phyloP scores from a whole-genome alignment of 1,140 invertebrate genomes.

The Ceratitis capitata region DNA sequence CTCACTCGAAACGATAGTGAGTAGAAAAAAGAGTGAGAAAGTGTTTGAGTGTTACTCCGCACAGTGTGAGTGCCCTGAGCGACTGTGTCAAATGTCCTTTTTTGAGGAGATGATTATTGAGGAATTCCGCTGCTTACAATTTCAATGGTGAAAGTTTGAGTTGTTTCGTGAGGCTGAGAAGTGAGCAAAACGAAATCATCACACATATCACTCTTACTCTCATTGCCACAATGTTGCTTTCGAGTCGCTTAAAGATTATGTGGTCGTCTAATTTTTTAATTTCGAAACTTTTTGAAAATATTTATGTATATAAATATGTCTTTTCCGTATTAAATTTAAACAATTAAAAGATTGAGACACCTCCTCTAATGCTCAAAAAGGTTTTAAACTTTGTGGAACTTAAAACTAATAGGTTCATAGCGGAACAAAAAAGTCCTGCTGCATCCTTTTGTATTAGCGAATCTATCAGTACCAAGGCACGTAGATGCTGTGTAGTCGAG shows the following conservation, averaged over 20 bases:
- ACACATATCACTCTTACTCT: not conserved
- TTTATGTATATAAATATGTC: too few species aligned
- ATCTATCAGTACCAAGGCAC: too few species aligned
- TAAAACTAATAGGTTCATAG: too few species aligned
- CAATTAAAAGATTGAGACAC: too few species aligned
- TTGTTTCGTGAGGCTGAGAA: not conserved
- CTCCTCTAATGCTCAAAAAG: too few species aligned
- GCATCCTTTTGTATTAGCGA: too few species aligned
- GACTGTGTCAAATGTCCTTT: not conserved
- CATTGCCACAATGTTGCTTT: not conserved
- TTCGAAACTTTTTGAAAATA: not conserved
- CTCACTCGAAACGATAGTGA: not conserved
- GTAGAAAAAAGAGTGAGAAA: not conserved
- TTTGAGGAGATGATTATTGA: not conserved
- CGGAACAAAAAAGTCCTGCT: too few species aligned
- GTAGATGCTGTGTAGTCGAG: too few species aligned
- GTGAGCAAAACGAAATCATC: not conserved
- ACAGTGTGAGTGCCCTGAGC: not conserved
- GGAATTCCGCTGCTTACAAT: slow-evolving; percentile 1
- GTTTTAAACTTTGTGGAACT: too few species aligned
- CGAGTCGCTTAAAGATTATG: not conserved
- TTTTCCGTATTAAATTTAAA: too few species aligned
- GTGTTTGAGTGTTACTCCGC: not conserved
- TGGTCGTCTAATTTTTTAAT: not conserved
- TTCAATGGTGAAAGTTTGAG: not conserved